phyloP scores from a whole-genome alignment of 2,888 invertebrate species.

The Drosophila mimetica region DNA sequence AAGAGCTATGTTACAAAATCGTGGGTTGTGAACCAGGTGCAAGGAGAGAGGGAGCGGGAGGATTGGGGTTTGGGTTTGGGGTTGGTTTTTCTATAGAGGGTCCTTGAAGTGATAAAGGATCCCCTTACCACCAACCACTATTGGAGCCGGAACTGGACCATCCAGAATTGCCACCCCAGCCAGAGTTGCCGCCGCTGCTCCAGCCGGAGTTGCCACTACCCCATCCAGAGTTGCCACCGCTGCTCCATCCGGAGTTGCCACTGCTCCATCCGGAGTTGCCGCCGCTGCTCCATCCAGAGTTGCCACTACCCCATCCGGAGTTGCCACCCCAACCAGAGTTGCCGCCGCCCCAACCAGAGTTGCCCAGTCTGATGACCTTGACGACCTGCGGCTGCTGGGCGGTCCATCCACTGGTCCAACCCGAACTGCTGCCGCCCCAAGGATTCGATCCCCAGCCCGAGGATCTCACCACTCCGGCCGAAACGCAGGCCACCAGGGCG shows the following conservation, averaged over 20 bases:
- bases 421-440: slow-evolving; percentile 40
- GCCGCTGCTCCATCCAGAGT: background rate
- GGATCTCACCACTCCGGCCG: slow-evolving; percentile 58
- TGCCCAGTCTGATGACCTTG: slow-evolving; percentile 1
- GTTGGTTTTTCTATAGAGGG: background rate
- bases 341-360: too few relatives aligned
- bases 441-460: slow-evolving; percentile 60
- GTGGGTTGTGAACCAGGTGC: slow-evolving; percentile 11
- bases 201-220: slow-evolving; percentile 44
- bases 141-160: slow-evolving; percentile 38
- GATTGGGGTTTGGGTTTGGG: background rate
- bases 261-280: slow-evolving; percentile 45
- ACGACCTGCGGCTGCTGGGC: too few relatives aligned
- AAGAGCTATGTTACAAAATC: slow-evolving; percentile 15
- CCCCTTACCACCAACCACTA: slow-evolving; percentile 38
- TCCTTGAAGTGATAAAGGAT: background rate
- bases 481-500: slow-evolving; percentile 67
- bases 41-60: background rate
- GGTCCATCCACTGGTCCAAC: too few relatives aligned
- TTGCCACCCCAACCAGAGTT: too few relatives aligned
- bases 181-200: slow-evolving; percentile 20
- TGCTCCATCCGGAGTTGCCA: slow-evolving; percentile 46
- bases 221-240: slow-evolving; percentile 36
- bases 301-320: slow-evolving; percentile 28
- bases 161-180: slow-evolving; percentile 27